These are phyloP conservation scores for Enteromius unitaeniatus DNA, from an alignment of 2,797 vertebrate species.

Conservation along the genomic window DNA sequence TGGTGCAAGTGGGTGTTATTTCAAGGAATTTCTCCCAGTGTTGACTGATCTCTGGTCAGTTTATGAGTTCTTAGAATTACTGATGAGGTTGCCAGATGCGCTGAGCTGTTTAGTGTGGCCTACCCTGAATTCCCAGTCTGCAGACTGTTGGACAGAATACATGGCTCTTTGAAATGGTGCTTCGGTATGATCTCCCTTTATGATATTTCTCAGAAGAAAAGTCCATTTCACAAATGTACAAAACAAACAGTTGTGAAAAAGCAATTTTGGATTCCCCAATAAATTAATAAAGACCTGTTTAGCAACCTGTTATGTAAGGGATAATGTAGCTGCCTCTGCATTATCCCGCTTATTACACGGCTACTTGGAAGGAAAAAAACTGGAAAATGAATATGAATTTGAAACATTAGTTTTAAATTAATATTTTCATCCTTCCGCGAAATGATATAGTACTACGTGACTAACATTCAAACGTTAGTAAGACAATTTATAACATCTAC, in stretches of 20 bases:
- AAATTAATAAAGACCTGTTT: constrained; percentile 15
- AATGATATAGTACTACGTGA: too few relatives aligned
- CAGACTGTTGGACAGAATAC: constrained; percentile 32
- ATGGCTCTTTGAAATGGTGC: constrained; percentile 6
- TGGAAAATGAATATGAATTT: too few relatives aligned
- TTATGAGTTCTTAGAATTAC: constrained; percentile 45
- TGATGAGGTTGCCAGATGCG: constrained; percentile 53
- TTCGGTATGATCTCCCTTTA: constrained; percentile 26
- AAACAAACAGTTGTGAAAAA: constrained; percentile 29
- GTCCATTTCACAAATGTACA: constrained; percentile 12
- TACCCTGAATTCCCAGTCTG: constrained; percentile 42
- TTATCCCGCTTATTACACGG: too few relatives aligned
- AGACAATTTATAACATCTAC: too few relatives aligned
- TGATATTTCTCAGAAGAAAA: constrained; percentile 45
- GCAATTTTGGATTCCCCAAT: background rate
- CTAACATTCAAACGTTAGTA: too few relatives aligned
- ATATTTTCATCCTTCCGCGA: too few relatives aligned
- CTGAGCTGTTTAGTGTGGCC: constrained; percentile 36
- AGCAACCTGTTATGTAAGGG: constrained; percentile 26
- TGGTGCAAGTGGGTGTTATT: constrained; percentile 43
- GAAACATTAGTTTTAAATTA: too few relatives aligned
- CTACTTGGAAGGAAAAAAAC: too few relatives aligned
- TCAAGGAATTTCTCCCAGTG: constrained; percentile 20
- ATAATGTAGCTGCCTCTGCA: too few relatives aligned
- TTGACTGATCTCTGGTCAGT: constrained; percentile 54